A percentile compares a stretch with the other conserved stretches of the same genome.
Conservation (phyloP, 1,140 invertebrate genomes). For the Drosophila ficusphila region DNA sequence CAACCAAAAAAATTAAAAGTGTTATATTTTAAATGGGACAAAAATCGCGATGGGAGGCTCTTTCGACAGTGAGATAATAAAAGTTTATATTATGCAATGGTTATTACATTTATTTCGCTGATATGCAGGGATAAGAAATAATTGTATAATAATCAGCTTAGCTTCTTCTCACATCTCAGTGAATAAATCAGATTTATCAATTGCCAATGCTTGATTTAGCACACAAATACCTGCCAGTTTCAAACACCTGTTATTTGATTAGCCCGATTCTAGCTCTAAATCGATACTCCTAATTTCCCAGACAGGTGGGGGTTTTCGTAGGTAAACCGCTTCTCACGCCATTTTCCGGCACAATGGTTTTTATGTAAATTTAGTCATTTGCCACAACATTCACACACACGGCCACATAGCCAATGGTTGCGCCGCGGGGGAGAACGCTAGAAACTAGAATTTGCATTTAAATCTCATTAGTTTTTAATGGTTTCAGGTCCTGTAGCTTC, state of each 20-base stretch:
- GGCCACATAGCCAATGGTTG: slow-evolving; percentile 9
- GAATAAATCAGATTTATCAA: too few species aligned
- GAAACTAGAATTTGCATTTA: slow-evolving; percentile 74
- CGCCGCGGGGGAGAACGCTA: slow-evolving; percentile 21
- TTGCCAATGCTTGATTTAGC: too few species aligned
- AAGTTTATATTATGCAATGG: not conserved
- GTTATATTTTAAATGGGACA: slow-evolving; percentile 10
- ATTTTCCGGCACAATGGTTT: slow-evolving; percentile 42
- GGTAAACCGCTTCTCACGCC: slow-evolving; percentile 30
- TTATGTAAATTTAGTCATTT: slow-evolving; percentile 80
- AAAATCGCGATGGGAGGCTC: not conserved
- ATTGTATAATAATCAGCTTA: too few species aligned
- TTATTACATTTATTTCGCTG: not conserved
- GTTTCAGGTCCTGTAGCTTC: slow-evolving; percentile 58
- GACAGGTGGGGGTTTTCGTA: slow-evolving; percentile 23
- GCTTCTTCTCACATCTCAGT: too few species aligned
- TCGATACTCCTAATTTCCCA: slow-evolving; percentile 12
- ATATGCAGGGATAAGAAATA: too few species aligned
- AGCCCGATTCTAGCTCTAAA: not conserved
- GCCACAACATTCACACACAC: slow-evolving; percentile 52
- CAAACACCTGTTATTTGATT: not conserved
- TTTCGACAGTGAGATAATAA: not conserved
- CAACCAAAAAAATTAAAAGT: slow-evolving; percentile 33
- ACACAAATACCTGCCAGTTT: not conserved
- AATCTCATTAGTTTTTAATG: slow-evolving; percentile 82